Percentiles rank a stretch among this genome's conserved stretches.
Conservation (phyloP, 2,113 vertebrate genomes). For the Campylomormyrus tamandua region DNA sequence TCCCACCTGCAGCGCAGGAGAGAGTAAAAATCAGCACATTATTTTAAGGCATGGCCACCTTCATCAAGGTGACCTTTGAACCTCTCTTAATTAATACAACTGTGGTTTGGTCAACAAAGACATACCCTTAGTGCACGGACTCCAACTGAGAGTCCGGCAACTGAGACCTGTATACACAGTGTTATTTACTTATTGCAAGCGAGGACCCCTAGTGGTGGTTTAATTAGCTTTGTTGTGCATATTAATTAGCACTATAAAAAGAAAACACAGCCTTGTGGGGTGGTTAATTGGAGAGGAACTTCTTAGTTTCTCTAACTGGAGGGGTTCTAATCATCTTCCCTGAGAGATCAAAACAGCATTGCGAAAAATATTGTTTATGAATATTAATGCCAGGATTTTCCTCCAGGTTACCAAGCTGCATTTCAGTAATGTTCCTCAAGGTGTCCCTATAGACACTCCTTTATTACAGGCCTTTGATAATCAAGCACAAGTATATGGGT, state of each 20-base stretch:
- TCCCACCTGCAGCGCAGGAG: slow-evolving; percentile 64
- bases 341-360: neutral
- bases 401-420: neutral
- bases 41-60: neutral
- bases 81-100: neutral
- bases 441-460: neutral
- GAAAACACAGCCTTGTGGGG: neutral
- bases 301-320: neutral
- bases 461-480: neutral
- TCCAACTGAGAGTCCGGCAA: neutral
- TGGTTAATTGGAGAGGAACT: neutral
- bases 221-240: neutral
- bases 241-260: neutral
- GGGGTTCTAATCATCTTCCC: neutral
- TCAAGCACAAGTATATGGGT: neutral
- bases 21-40: neutral
- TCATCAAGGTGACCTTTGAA: neutral
- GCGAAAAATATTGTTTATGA: neutral
- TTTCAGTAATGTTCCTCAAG: neutral
- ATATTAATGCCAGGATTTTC: neutral
- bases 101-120: neutral
- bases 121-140: neutral
- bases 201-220: neutral
- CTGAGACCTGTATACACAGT: neutral
- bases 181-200: neutral